Base-by-base conservation (phyloP, 1,140 invertebrate genomes). In the Ladona fulva region DNA sequence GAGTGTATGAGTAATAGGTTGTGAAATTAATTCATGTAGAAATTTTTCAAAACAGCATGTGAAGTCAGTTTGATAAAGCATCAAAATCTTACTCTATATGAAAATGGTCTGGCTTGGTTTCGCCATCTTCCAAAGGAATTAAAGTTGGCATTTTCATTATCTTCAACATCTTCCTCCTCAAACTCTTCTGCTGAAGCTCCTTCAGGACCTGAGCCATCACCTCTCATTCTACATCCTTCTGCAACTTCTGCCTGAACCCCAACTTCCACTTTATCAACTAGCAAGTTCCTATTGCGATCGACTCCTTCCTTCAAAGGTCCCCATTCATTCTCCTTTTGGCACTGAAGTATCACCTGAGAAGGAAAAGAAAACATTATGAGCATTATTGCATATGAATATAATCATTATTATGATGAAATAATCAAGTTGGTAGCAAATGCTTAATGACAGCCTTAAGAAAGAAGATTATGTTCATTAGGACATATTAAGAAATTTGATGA, bases 51-150 rank as follows among this genome's bases (percentile, higher is more conserved):
- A n/a, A n/a, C n/a, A n/a, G n/a, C n/a, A n/a, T n/a, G n/a, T n/a
- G n/a, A n/a, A n/a, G n/a, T n/a, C n/a, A n/a, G n/a, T 37, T 37
- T 5, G 29, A 37, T 37, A 37, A 37, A 8, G 29, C 8, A 6
- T 6, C 3, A 66, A 19, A 3, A 16, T 22, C 52, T 66, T 66
- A 66, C 52, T 12, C 16, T 66, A 66, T 66, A 66, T 19, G 52
- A 3, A 66, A 66, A 19, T 66, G 52, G 52, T 66, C n/a, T 16
- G n/a, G 25, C 78, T 79, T 77, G 80, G 78, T 73, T 80, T 79
- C 77, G 79, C 78, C 24, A 81, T 42, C 22, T 79, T 77, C 74
- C 74, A 75, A 75, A 75, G 12, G 24, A 24, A 75, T 37, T 75
- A 3, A 24, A 25, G n/a, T 75, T 75, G 1, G 24, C 19, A 75